Percentiles rank a stretch among this genome's conserved stretches.
These are phyloP conservation scores for Meganola albula DNA, from an alignment of 2,888 invertebrate genomes.

Conservation along the genomic window DNA sequence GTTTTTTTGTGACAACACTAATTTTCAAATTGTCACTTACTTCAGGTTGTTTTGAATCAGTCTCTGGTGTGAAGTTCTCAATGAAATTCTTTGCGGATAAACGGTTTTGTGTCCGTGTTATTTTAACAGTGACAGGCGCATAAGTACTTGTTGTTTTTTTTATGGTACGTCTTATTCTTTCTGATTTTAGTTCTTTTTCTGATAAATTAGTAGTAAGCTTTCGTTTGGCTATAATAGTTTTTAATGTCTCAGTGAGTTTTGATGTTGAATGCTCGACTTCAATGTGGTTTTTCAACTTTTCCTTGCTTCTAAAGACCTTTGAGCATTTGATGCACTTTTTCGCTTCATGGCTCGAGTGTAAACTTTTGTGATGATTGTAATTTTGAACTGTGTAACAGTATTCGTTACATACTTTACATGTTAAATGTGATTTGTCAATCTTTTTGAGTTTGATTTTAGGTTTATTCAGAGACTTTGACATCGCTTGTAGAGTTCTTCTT, in stretches of 20 bases:
- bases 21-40: not conserved
- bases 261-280: slow-evolving; percentile 44
- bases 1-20: slow-evolving; percentile 11
- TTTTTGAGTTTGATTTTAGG: slow-evolving; percentile 5
- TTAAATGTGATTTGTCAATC: slow-evolving; percentile 32
- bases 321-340: slow-evolving; percentile 58
- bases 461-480: not conserved
- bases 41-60: slow-evolving; percentile 11
- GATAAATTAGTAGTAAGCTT: slow-evolving; percentile 25
- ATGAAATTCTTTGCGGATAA: slow-evolving; percentile 57
- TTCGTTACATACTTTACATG: slow-evolving; percentile 50
- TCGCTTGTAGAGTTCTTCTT: slow-evolving; percentile 17
- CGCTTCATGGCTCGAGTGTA: slow-evolving; percentile 40
- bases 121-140: slow-evolving; percentile 25
- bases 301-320: slow-evolving; percentile 37
- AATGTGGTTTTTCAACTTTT: slow-evolving; percentile 42
- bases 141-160: slow-evolving; percentile 33
- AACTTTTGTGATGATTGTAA: slow-evolving; percentile 53
- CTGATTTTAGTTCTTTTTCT: slow-evolving; percentile 18
- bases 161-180: slow-evolving; percentile 42
- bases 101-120: slow-evolving; percentile 32
- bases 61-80: slow-evolving; percentile 58
- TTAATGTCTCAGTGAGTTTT: slow-evolving; percentile 54
- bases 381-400: slow-evolving; percentile 63
- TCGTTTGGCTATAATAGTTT: slow-evolving; percentile 46